Evolutionary conservation across 1,140 invertebrate species (phyloP), one percentile per base, ranked within the genome.

Genomic region (Drosophila lacertosa): DNA sequence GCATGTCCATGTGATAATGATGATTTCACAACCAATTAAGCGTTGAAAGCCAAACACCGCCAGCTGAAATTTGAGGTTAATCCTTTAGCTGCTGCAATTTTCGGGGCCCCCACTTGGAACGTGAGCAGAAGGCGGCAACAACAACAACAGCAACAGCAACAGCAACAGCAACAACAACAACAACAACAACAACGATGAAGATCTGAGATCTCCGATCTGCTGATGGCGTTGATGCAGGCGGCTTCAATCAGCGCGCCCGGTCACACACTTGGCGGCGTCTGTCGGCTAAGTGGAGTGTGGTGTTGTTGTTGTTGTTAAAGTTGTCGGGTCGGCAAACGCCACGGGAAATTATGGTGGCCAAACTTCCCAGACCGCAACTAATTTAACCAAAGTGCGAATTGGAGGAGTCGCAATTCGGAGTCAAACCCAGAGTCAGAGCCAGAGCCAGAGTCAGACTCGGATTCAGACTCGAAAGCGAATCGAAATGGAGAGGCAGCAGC

Each of bases 351-450:
- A 88, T 86, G 82, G 82, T 88, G 82, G 82, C 83, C 78, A 88
- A 82, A 88, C 82, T 88, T 89, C 82, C 83, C 82, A 88, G 82
- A 88, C 82, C 82, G 82, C 82, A 88, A 88, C 82, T 89, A 88
- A 88, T 88, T 88, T 88, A 89, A 89, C 83, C 83, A 88, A 88
- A 88, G 82, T 88, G 82, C 82, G 82, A 88, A 88, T 88, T 88
- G 83, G 82, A 88, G 82, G 81, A 86, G 81, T 86, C 70, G 71
- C 74, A 82, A 79, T 84, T 71, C 72, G 80, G 70, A 83, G 72
- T 83, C 79, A 39, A 58, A 74, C 51, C 68, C 35, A 22, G 55
- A 60, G 67, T 60, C 58, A 48, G 42, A 68, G 68, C n/a, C n/a
- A n/a, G n/a, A n/a, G n/a, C n/a, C 72, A 76, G 70, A 83, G 72